Base-by-base conservation (phyloP, 2,113 vertebrate species). In the Spizaetus ornatus region DNA sequence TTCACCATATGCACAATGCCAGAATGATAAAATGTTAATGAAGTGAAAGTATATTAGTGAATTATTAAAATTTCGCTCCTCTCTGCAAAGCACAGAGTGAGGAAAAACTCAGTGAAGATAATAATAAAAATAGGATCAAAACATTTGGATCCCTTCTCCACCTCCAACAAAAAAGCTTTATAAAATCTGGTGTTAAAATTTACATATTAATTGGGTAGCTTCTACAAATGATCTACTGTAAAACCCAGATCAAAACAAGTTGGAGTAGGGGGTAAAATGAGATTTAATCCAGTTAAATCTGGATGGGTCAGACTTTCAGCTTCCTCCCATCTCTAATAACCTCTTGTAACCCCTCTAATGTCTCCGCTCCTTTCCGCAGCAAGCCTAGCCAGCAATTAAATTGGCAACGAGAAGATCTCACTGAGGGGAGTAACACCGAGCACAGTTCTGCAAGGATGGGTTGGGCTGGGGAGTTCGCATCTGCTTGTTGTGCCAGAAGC, bases 1-100 rank as follows among this genome's bases (percentile, higher is more conserved):
- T 95, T 96, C 83, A 83, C 89, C 96, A 96, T 86, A 96, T 76
- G 90, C 63, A 93, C 55, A 93, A 93, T 80, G 88, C 95, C 97
- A 95, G 94, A 92, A 92, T 89, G 90, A 96, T 96, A 89, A 96
- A 96, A 96, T 90, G 87, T 94, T 86, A 78, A 97, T 96, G 97
- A 97, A 97, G 94, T 91, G 92, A 94, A 96, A 98, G 96, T 78
- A 88, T 96, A 97, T 97, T 93, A 96, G 93, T 92, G 94, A 97
- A 95, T 95, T 95, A 90, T 97, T 97, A 95, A 97, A 90, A 97
- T 91, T 93, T 95, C 43, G 4, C 53, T 94, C 93, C 72, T 88
- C 91, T 97, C 95, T 78, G 81, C 95, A 94, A 94, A 95, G 82
- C 71, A 48, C 13, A 73, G 84, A 91, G 74, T 70, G 90, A 93